These are phyloP conservation scores for Tuta absoluta DNA, from an alignment of 2,888 invertebrate species.

Conservation along the genomic window DNA sequence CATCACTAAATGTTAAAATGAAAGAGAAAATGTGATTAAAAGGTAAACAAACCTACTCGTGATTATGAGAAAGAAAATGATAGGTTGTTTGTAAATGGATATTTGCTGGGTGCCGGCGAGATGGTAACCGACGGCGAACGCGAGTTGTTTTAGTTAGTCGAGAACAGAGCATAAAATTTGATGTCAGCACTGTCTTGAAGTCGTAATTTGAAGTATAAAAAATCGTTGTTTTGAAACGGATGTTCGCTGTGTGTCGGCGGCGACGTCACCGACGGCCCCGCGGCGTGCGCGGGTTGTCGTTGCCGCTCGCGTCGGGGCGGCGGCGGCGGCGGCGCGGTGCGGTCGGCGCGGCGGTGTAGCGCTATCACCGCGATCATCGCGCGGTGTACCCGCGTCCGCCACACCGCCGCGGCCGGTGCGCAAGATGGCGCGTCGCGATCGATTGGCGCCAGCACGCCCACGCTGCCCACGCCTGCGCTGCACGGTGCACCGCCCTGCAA, in stretches of 20 bases:
- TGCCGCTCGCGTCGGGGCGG: no score
- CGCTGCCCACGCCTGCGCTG: conserved; percentile 74
- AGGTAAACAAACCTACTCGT: no score
- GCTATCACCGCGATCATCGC: conserved; percentile 28
- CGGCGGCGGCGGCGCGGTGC: background rate
- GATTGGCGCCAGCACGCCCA: conserved; percentile 72
- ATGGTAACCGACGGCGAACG: background rate
- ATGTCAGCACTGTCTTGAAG: no score
- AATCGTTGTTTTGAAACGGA: no score
- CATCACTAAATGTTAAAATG: background rate
- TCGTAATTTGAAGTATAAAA: no score
- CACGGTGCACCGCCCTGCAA: conserved; percentile 73
- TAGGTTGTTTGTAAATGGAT: background rate
- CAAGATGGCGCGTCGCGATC: conserved; percentile 79
- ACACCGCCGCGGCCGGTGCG: conserved; percentile 54
- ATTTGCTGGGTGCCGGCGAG: background rate
- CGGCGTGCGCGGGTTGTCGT: no score
- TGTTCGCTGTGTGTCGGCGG: no score
- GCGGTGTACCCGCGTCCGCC: no score
- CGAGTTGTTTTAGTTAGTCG: background rate
- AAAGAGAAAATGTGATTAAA: background rate
- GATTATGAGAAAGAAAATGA: no score
- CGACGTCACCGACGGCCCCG: no score
- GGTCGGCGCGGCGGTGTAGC: conserved; percentile 35
- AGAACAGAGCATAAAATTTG: no score